Evolutionary conservation across 1,140 invertebrate species (phyloP), one percentile per base, ranked within the genome.

Genomic region (Tetramorium simillimum): DNA sequence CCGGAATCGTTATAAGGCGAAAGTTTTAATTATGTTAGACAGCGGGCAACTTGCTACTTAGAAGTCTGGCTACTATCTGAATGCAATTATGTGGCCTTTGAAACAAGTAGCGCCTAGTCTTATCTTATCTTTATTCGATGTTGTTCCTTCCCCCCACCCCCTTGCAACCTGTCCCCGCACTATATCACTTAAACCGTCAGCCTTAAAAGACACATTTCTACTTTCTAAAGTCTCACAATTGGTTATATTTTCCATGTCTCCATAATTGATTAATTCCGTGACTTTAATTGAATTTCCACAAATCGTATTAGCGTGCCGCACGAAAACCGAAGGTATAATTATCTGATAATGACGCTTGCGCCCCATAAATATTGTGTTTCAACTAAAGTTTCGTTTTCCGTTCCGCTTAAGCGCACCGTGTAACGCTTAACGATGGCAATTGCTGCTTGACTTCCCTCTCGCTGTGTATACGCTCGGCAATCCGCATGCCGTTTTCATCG

Each of bases 71-170:
- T 89, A 87, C 85, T 88, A 92, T 92, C 92, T 92, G 86, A 92
- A 92, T 92, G 92, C 89, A 92, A 92, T 92, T 92, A 92, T 89
- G 67, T 58, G 73, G 72, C 89, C 92, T 92, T 92, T 92, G 91
- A 92, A 91, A 86, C 86, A 4, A 24, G 67, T 78, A 70, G 60
- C 40, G 28, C 43, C 10, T 43, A 56, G 60, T 18, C 63, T 63
- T 46, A 6, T 43, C 78, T 84, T 73, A 67, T n/a, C 60, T 67
- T 56, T 28, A 81, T 89, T 84, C 89, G 85, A 58, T 58, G 80
- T 87, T 62, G 21, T 58, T 40, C 56, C 73, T 85, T 87, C 33
- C 4, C 3, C 3, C 33, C 0, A 3, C 4, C 3, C 3, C 33
- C 0, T 33, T 33, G 33, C 86, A 86, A 76, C 28, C 18, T 85